Base-by-base conservation (phyloP, 2,888 invertebrate genomes). In the Drosophila atripex region DNA sequence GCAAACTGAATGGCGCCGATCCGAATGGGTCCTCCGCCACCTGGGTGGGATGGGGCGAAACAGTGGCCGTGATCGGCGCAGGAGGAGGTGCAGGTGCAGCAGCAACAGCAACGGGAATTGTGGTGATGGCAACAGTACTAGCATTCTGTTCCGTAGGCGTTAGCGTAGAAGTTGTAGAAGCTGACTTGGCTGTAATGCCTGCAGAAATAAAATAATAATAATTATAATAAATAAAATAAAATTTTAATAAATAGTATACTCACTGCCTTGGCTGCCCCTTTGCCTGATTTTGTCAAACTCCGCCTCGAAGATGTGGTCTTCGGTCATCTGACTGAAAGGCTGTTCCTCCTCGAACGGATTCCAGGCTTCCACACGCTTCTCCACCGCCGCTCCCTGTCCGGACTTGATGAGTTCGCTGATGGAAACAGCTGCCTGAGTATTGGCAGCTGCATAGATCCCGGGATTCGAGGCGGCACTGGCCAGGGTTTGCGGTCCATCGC, bases 281-380 rank as follows among this genome's bases (percentile, higher is more conserved):
- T 95, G 93, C 78, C 96, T 92, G 80, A 96, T 95, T 91, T 95
- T 95, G 90, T 96, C 96, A 90, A 96, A 96, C 91, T 96, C 96
- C 41, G 95, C 95, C 60, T 96, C 96, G 91, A 96, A 96, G 78
- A 96, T 94, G 83, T 95, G 94, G 92, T 96, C 96, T 86, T 96
- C 96, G 4, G 95, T 94, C 92, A 95, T 93, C 86, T 94, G 94
- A 89, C 94, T 94, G 89, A 96, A 95, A 25, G 95, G 95, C 55
- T 94, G 93, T 80, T 95, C 95, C 87, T 95, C 95, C 86, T 95
- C 95, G 88, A 97, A 97, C 1, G 97, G 97, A 92, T 97, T 97
- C 96, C 96, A 96, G 75, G 95, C 94, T 87, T 95, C 95, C 23
- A 91, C 88, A 18, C 90, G 89, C 32, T 89, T 89, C n/a, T 89